Percentiles rank a stretch among this genome's conserved stretches.
Evolutionary conservation across 2,797 vertebrate species (phyloP).

Genomic region (Esox masquinongy): DNA sequence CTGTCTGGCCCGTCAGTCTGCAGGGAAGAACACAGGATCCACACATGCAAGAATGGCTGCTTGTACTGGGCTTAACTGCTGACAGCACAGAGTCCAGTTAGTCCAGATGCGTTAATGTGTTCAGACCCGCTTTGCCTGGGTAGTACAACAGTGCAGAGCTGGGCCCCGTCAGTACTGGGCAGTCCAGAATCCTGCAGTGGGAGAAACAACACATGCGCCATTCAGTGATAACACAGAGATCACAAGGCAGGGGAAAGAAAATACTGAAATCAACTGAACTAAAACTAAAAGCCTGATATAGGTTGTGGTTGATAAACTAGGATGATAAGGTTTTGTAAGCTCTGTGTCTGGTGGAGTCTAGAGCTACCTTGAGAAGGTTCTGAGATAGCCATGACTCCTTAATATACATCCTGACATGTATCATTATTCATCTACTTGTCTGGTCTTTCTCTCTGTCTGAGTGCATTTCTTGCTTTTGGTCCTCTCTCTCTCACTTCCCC

Average conservation of each 20-base stretch:
- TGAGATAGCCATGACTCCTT: neutral
- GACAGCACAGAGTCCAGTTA: constrained; percentile 30
- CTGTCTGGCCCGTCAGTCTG: no score
- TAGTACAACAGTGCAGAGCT: neutral
- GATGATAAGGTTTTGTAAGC: neutral
- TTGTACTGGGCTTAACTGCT: constrained; percentile 33
- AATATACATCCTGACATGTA: neutral
- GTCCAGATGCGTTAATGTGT: constrained; percentile 5
- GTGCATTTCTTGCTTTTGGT: no score
- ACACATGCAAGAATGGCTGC: no score
- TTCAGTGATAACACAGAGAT: neutral
- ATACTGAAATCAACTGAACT: neutral
- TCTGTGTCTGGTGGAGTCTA: neutral
- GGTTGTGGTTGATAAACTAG: no score
- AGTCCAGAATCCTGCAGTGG: constrained; percentile 46
- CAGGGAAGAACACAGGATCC: no score
- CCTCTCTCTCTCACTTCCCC: neutral
- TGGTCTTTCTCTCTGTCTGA: neutral
- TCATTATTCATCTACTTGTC: neutral
- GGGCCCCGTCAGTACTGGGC: neutral
- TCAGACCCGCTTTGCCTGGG: no score
- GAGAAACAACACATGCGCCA: constrained; percentile 17
- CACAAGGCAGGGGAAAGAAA: neutral
- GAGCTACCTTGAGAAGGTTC: no score
- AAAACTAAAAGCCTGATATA: neutral